phyloP scores from a whole-genome alignment of 1,140 invertebrate species.

The Drosophila lacertosa region DNA sequence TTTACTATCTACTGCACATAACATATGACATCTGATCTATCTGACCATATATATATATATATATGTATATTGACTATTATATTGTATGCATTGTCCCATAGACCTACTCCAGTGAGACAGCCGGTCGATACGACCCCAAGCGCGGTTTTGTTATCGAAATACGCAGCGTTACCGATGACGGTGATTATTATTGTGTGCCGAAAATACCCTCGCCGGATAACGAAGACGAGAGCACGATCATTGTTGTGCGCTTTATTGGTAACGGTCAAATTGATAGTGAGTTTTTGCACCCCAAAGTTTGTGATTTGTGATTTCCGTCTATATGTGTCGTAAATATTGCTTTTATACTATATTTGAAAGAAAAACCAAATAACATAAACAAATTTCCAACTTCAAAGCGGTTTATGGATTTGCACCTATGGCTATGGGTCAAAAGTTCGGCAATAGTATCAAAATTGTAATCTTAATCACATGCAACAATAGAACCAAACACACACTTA shows the following conservation, averaged over 20 bases:
- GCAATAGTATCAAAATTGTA: conserved; percentile 12
- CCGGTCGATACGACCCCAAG: conserved; percentile 86
- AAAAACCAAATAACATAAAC: conserved; percentile 16
- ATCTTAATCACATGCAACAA: conserved; percentile 19
- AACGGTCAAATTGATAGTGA: conserved; percentile 83
- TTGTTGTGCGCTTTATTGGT: conserved; percentile 80
- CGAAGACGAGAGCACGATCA: conserved; percentile 60
- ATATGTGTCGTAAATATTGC: conserved; percentile 81
- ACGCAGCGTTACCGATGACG: conserved; percentile 83
- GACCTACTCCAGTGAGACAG: conserved; percentile 66
- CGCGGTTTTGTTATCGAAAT: conserved; percentile 86
- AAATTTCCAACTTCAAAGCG: conserved; percentile 23
- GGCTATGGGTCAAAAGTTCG: conserved; percentile 19
- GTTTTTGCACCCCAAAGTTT: conserved; percentile 84
- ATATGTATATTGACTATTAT: conserved; percentile 6
- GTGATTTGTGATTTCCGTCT: conserved; percentile 83
- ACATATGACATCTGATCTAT: conserved; percentile 4
- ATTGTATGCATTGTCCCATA: conserved; percentile 40
- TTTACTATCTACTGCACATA: not conserved
- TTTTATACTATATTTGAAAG: conserved; percentile 48
- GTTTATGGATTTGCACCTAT: conserved; percentile 39
- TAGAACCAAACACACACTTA: conserved; percentile 4
- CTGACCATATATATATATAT: conserved; percentile 16
- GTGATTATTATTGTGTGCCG: conserved; percentile 85
- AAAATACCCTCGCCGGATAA: conserved; percentile 51